These are phyloP conservation scores for Rhynchomys soricoides DNA, from an alignment of 2,113 vertebrate genomes.

Conservation along the genomic window DNA sequence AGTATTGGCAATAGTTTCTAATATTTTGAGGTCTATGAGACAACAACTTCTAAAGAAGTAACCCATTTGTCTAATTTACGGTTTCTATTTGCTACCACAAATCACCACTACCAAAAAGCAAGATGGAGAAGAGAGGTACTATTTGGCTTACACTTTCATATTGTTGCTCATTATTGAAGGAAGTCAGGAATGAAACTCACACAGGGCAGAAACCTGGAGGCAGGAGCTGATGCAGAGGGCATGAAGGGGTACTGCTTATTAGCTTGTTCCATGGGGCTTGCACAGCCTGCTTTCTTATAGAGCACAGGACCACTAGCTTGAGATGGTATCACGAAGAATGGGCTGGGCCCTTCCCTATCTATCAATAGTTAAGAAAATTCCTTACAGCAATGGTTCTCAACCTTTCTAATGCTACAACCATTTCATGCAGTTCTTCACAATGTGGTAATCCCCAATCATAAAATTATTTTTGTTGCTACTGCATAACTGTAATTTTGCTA, in stretches of 20 bases:
- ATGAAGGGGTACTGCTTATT: neutral
- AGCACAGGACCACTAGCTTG: neutral
- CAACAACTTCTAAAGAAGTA: neutral
- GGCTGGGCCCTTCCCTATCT: neutral
- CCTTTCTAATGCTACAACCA: neutral
- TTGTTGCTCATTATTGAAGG: neutral
- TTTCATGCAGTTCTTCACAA: neutral
- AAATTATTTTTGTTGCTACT: neutral
- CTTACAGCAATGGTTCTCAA: neutral
- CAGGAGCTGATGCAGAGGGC: neutral
- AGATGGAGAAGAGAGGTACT: neutral
- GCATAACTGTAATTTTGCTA: neutral
- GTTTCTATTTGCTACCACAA: neutral
- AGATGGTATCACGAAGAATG: neutral
- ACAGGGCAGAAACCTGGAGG: neutral
- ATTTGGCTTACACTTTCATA: neutral
- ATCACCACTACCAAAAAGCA: neutral
- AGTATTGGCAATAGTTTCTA: neutral
- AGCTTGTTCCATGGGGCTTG: neutral
- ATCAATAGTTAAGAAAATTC: neutral
- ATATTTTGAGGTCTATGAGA: neutral
- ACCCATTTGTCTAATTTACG: neutral
- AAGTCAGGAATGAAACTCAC: neutral
- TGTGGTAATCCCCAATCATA: neutral
- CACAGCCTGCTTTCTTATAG: neutral